Evolutionary conservation across 2,797 vertebrate genomes (phyloP).

Genomic region (Rhabdomys pumilio): DNA sequence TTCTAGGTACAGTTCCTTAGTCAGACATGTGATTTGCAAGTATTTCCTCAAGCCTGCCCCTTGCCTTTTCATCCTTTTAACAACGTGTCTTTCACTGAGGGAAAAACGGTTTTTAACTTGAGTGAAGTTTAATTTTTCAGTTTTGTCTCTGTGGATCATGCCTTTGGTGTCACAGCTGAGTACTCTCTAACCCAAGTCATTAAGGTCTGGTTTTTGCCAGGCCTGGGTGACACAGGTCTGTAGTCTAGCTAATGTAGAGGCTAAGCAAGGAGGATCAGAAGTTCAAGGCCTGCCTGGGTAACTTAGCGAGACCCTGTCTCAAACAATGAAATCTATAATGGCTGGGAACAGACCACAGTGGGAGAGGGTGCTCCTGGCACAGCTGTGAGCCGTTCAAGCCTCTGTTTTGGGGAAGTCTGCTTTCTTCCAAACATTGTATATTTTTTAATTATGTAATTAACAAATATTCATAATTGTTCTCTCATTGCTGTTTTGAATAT

Average conservation of each 20-base stretch:
- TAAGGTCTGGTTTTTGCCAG: constrained; percentile 9
- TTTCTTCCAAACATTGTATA: constrained; percentile 44
- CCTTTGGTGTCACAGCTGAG: constrained; percentile 37
- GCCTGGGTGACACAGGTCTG: not conserved
- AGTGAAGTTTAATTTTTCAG: constrained; percentile 34
- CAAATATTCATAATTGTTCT: constrained; percentile 34
- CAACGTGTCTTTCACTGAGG: constrained; percentile 45
- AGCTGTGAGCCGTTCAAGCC: not conserved
- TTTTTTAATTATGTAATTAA: not conserved
- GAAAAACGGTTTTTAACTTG: not conserved
- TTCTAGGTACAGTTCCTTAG: not conserved
- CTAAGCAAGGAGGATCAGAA: not conserved
- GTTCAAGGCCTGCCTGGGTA: not conserved
- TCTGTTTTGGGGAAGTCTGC: not conserved
- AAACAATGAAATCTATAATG: not conserved
- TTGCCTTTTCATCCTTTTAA: constrained; percentile 60
- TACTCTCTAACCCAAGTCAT: not conserved
- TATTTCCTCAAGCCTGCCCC: constrained; percentile 32
- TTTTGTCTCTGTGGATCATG: constrained; percentile 35
- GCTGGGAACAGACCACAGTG: not conserved
- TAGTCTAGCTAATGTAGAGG: not conserved
- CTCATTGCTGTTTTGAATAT: constrained; percentile 11
- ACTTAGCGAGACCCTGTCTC: not conserved
- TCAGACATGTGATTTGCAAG: constrained; percentile 41
- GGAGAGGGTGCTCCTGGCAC: not conserved